phyloP scores from a whole-genome alignment of 2,888 invertebrate genomes.

The Linyphia triangularis region DNA sequence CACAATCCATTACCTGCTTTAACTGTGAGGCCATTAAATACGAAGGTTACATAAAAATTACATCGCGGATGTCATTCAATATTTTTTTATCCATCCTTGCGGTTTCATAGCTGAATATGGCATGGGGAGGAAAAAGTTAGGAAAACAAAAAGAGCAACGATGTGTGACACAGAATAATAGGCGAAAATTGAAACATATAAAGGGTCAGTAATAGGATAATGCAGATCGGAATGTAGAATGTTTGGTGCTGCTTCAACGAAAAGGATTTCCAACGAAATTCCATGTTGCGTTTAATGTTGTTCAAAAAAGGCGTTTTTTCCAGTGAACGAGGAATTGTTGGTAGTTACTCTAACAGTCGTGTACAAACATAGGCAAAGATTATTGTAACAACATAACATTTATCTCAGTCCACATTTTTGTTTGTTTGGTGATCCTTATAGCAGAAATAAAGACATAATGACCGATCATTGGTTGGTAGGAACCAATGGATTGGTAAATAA shows the following conservation, averaged over 20 bases:
- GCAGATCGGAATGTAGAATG: constrained; percentile 17
- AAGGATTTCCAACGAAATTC: too few relatives aligned
- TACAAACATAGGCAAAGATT: too few relatives aligned
- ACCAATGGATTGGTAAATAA: too few relatives aligned
- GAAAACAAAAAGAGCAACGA: not conserved
- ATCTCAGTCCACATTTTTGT: too few relatives aligned
- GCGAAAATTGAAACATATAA: constrained; percentile 24
- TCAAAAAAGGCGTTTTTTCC: too few relatives aligned
- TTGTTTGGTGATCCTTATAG: too few relatives aligned
- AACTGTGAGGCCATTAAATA: not conserved
- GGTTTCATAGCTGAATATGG: constrained; percentile 4
- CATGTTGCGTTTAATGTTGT: too few relatives aligned
- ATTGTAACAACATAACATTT: too few relatives aligned
- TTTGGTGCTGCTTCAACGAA: not conserved
- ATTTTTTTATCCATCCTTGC: constrained; percentile 16
- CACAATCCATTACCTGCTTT: not conserved
- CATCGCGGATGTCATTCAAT: constrained; percentile 18
- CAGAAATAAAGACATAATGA: too few relatives aligned
- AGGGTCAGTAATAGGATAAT: not conserved
- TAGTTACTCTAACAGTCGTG: too few relatives aligned
- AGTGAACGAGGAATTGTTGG: too few relatives aligned
- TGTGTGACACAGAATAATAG: constrained; percentile 11
- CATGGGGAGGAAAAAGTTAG: not conserved
- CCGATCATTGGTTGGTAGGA: too few relatives aligned
- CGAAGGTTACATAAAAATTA: constrained; percentile 27